Conservation (phyloP, 2,888 invertebrate species). For the Pseudococcus longispinus region DNA sequence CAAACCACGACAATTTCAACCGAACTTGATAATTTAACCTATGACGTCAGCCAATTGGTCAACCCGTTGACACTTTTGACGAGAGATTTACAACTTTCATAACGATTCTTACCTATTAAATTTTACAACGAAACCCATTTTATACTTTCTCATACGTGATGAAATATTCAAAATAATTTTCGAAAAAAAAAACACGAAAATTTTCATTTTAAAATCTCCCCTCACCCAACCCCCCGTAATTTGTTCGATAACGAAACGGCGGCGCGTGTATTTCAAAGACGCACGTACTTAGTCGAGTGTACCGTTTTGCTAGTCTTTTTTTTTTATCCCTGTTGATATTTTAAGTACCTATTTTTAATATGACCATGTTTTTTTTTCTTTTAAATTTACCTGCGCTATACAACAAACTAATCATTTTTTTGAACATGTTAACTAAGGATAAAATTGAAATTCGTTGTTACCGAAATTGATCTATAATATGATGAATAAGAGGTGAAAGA, state of each 20-base stretch:
- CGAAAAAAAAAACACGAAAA: not conserved
- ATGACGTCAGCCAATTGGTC: not conserved
- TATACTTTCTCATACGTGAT: not conserved
- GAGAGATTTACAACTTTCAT: not conserved
- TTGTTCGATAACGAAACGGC: not conserved
- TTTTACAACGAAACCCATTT: not conserved
- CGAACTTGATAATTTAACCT: not conserved
- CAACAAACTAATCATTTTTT: constrained; percentile 27
- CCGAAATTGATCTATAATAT: constrained; percentile 20
- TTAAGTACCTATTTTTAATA: constrained; percentile 28
- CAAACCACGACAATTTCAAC: not conserved
- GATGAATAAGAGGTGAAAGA: not conserved
- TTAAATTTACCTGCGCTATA: constrained; percentile 21
- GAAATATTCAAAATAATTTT: not conserved
- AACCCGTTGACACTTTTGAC: not conserved
- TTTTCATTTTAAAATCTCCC: not conserved
- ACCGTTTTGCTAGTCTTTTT: constrained; percentile 46
- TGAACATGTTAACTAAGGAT: constrained; percentile 37
- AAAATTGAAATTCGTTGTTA: constrained; percentile 30
- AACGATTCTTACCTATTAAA: not conserved
- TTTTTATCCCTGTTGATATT: constrained; percentile 48
- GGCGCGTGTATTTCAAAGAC: not conserved
- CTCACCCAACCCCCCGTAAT: not conserved
- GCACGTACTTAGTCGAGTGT: constrained; percentile 10
- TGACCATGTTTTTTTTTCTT: constrained; percentile 15